Base-by-base conservation (phyloP, 2,888 invertebrate genomes). In the Cheiracanthium punctorium region DNA sequence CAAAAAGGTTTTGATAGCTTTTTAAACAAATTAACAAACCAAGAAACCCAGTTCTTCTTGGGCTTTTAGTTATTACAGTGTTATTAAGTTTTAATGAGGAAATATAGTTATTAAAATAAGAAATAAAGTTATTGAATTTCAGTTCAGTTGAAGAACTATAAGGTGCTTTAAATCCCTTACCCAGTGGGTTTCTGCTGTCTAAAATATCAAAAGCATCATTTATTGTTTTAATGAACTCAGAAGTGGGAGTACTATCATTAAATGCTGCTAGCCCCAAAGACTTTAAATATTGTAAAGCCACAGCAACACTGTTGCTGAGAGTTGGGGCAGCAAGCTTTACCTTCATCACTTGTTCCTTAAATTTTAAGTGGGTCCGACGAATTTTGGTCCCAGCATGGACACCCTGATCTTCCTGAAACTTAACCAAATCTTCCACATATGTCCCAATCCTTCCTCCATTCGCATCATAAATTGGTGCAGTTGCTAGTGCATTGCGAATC, bases 181-280 rank as follows among this genome's bases (percentile, higher is more conserved):
- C 71, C 8, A 65, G 37, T 8, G 14, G 4, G 30, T 20, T 75
- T 65, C 75, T 75, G 14, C 37, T 65, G 32, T 75, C 65, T 14
- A 64, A 20, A 12, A 65, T 28, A 37, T 75, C 64, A 65, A 75
- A 75, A 8, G 33, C 24, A 24, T 33, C 28, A 75, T 75, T 75
- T 1, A 74, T 58, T 0, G 20, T 32, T 32, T 29, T n/a, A n/a
- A 74, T 74, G 12, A 74, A 74, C 7, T 52, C 20, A 32, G 32
- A 52, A 30, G 72, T 48, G 8, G 72, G 28, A 8, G 12, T 29
- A n/a, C 28, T 29, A 43, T 17, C 58, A 2, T 20, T 2, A 48
- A 74, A 74, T 30, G 14, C 52, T 29, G 17, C 7, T 29, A 74
- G 52, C 5, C 32, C 20, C 0, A 52, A 17, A 30, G 14, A 17